Conservation (phyloP, 2,797 vertebrate species). For the Serranus cabrilla region DNA sequence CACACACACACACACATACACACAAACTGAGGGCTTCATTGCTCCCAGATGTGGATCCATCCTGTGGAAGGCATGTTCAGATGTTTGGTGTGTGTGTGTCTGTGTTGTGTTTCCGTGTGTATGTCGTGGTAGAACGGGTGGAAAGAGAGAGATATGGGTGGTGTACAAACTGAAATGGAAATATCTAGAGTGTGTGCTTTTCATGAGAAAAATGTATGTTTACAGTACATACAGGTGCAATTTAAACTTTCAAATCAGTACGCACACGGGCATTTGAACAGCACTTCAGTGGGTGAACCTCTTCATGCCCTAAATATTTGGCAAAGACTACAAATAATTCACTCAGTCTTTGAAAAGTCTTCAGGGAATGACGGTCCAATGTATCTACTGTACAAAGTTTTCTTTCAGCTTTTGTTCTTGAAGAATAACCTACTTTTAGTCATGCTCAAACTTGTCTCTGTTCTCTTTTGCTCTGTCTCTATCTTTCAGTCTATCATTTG, state of each 20-base stretch:
- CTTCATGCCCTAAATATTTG: neutral
- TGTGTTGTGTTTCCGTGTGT: constrained; percentile 30
- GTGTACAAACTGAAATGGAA: constrained; percentile 42
- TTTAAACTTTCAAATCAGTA: constrained; percentile 23
- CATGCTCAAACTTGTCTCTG: neutral
- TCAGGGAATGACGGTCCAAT: neutral
- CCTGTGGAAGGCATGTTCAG: constrained; percentile 62
- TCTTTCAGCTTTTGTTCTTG: neutral
- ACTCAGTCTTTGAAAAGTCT: neutral
- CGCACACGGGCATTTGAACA: constrained; percentile 8
- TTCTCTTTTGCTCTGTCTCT: too few relatives aligned
- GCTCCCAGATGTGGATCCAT: constrained; percentile 81
- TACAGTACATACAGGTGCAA: constrained; percentile 38
- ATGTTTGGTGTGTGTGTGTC: constrained; percentile 36
- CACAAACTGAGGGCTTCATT: constrained; percentile 70
- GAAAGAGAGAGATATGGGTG: constrained; percentile 19
- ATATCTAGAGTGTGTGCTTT: constrained; percentile 24
- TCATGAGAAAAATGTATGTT: constrained; percentile 56
- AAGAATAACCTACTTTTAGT: neutral
- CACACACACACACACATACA: constrained; percentile 33
- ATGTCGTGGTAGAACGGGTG: constrained; percentile 16
- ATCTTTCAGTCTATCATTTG: neutral
- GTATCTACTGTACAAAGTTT: neutral
- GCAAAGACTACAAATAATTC: neutral
- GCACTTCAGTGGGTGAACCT: constrained; percentile 10